phyloP scores from a whole-genome alignment of 2,797 vertebrate genomes.

The Mus caroli region DNA sequence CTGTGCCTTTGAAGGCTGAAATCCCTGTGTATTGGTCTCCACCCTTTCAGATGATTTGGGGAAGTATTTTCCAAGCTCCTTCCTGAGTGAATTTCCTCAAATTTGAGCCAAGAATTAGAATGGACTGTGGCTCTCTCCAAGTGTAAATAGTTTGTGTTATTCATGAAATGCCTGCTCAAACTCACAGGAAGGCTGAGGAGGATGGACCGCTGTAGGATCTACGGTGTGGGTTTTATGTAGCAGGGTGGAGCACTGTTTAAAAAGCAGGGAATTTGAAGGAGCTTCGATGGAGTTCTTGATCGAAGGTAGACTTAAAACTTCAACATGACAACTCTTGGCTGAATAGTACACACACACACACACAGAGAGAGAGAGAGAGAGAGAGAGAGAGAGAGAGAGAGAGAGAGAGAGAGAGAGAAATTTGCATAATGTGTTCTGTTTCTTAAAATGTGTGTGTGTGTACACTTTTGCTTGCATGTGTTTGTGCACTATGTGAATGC shows the following conservation, averaged over 20 bases:
- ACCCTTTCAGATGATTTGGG: background rate
- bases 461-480: background rate
- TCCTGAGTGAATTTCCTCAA: conserved; percentile 26
- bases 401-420: background rate
- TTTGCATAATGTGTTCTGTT: background rate
- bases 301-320: background rate
- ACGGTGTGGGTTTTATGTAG: background rate
- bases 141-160: background rate
- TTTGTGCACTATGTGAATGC: background rate
- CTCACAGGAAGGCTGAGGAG: background rate
- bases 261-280: background rate
- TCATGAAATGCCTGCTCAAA: background rate
- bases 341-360: background rate
- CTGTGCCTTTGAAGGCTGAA: background rate
- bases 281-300: background rate
- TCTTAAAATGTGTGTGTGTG: background rate
- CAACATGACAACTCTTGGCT: background rate
- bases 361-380: background rate
- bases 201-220: fast-evolving
- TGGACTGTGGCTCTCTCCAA: background rate
- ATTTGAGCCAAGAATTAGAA: conserved; percentile 47
- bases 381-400: background rate
- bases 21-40: background rate
- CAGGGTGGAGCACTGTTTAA: background rate
- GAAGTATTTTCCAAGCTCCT: conserved; percentile 2